Conservation (phyloP, 2,113 vertebrate species). For the Raja brachyura region DNA sequence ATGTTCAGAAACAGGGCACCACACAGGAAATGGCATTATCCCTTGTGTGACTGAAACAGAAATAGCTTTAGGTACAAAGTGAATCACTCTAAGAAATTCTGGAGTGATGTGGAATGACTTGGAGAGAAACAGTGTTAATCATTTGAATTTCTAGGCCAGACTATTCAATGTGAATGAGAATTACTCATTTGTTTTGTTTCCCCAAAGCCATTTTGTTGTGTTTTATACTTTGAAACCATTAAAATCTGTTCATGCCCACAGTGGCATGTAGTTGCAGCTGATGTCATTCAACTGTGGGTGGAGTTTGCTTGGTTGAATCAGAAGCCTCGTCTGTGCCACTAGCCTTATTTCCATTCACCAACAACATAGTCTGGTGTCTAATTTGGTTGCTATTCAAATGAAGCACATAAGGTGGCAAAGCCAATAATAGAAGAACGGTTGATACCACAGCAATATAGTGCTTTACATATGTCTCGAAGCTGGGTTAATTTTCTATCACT, state of each 20-base stretch:
- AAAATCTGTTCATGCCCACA: slow-evolving; percentile 22
- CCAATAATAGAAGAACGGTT: not conserved
- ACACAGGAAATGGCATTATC: no score
- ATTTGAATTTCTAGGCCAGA: no score
- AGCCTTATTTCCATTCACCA: not conserved
- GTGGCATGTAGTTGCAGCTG: not conserved
- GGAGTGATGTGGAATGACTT: no score
- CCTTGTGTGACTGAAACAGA: no score
- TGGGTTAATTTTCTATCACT: not conserved
- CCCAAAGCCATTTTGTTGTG: not conserved
- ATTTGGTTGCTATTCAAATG: not conserved
- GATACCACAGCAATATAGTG: not conserved
- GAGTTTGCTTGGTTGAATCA: not conserved
- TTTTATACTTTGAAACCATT: not conserved
- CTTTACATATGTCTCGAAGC: not conserved
- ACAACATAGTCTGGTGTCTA: not conserved
- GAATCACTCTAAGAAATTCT: no score
- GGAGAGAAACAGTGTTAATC: no score
- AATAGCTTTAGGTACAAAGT: no score
- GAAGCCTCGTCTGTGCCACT: not conserved
- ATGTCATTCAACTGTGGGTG: not conserved
- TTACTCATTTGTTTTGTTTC: not conserved
- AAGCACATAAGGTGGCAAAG: not conserved
- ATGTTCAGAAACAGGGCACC: no score
- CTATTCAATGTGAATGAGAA: not conserved